Conservation (phyloP, 1,140 invertebrate genomes). For the Apis mellifera region DNA sequence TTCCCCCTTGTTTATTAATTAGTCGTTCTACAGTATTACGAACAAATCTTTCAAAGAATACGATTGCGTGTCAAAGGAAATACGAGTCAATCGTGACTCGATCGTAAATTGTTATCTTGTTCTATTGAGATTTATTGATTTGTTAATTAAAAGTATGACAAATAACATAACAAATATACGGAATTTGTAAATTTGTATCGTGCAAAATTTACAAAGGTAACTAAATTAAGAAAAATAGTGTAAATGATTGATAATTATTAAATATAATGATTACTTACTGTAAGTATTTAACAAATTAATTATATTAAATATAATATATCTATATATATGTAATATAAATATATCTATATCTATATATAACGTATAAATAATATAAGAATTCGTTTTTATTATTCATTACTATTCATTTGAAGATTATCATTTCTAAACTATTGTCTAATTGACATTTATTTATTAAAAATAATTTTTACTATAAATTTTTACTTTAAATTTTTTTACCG, state of each 20-base stretch:
- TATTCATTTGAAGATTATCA: background rate
- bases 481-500: conserved; percentile 25
- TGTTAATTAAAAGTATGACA: conserved; percentile 20
- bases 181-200: conserved; percentile 23
- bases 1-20: conserved; percentile 20
- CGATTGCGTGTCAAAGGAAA: conserved; percentile 9
- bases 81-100: background rate
- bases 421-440: background rate
- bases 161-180: conserved; percentile 15
- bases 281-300: background rate
- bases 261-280: background rate
- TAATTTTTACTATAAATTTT: background rate
- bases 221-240: background rate
- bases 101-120: conserved; percentile 14
- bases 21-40: conserved; percentile 27
- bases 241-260: conserved; percentile 4
- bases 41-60: conserved; percentile 29
- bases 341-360: background rate
- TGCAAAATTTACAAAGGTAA: conserved; percentile 21
- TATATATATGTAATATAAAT: background rate
- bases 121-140: conserved; percentile 1
- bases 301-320: background rate
- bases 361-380: background rate
- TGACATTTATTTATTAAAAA: background rate
- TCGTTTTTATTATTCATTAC: background rate